Conservation (phyloP, 2,888 invertebrate species). For the Nymphalis polychloros region DNA sequence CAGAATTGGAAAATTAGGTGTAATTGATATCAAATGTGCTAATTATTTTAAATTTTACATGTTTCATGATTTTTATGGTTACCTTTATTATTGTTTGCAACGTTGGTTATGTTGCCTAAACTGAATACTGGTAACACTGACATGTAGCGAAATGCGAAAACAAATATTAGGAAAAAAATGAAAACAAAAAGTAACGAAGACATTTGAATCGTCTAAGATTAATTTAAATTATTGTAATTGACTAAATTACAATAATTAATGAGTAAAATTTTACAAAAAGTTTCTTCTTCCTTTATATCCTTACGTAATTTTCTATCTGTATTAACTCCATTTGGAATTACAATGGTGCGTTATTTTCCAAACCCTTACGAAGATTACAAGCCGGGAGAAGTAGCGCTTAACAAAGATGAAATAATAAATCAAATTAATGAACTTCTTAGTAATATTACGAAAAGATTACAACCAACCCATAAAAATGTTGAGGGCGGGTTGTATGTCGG, state of each 20-base stretch:
- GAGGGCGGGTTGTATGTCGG: conserved; percentile 86
- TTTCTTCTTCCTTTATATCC: conserved; percentile 30
- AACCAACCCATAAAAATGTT: conserved; percentile 70
- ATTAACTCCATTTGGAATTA: conserved; percentile 42
- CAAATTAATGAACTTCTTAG: conserved; percentile 61
- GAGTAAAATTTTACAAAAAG: conserved; percentile 41
- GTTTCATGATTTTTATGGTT: background rate
- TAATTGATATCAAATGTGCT: too few species aligned
- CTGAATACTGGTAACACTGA: background rate
- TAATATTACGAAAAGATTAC: conserved; percentile 62
- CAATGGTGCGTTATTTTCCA: conserved; percentile 72
- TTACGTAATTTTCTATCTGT: conserved; percentile 44
- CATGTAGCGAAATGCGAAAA: background rate
- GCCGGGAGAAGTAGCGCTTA: conserved; percentile 45
- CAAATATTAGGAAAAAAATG: conserved; percentile 5
- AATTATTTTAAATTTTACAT: too few species aligned
- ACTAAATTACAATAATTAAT: conserved; percentile 30
- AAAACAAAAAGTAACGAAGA: conserved; percentile 16
- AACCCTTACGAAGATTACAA: conserved; percentile 65
- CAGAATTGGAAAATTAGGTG: too few species aligned
- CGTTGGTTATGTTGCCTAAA: background rate
- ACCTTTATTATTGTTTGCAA: background rate
- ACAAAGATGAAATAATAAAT: conserved; percentile 51
- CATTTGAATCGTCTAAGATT: background rate
- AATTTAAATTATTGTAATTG: background rate